phyloP scores from a whole-genome alignment of 2,797 vertebrate species.

The Cirrhinus mrigala region DNA sequence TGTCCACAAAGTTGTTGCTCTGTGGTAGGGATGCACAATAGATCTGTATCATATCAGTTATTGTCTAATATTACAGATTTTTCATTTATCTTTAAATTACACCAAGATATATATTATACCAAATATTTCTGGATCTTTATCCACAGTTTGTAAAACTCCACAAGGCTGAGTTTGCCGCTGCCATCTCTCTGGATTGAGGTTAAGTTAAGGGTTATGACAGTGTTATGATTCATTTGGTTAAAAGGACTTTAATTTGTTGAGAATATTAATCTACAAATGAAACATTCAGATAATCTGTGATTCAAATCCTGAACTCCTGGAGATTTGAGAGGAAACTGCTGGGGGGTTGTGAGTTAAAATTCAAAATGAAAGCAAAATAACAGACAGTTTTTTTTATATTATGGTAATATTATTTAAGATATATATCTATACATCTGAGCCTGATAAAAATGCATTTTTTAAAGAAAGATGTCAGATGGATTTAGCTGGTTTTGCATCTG shows the following conservation, averaged over 20 bases:
- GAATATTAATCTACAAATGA: too few species aligned
- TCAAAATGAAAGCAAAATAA: too few species aligned
- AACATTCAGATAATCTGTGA: not conserved
- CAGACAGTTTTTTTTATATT: too few species aligned
- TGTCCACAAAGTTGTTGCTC: not conserved
- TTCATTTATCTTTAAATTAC: not conserved
- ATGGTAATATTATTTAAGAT: too few species aligned
- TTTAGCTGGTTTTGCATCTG: too few species aligned
- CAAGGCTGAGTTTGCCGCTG: slow-evolving; percentile 70
- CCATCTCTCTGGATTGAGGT: slow-evolving; percentile 74
- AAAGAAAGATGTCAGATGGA: too few species aligned
- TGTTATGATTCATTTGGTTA: not conserved
- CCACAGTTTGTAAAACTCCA: slow-evolving; percentile 79
- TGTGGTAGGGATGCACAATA: not conserved
- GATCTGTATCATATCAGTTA: not conserved
- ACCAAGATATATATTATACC: slow-evolving; percentile 60
- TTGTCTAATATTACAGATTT: not conserved
- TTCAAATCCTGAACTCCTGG: not conserved
- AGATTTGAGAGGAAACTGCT: not conserved
- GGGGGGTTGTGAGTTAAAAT: too few species aligned
- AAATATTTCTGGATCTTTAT: slow-evolving; percentile 78
- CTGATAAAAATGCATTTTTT: too few species aligned
- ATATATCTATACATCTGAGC: too few species aligned
- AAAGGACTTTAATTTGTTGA: not conserved
- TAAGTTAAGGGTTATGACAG: slow-evolving; percentile 38